These are phyloP conservation scores for Microcebus griseorufus DNA, from an alignment of 2,113 vertebrate genomes.

Conservation along the genomic window DNA sequence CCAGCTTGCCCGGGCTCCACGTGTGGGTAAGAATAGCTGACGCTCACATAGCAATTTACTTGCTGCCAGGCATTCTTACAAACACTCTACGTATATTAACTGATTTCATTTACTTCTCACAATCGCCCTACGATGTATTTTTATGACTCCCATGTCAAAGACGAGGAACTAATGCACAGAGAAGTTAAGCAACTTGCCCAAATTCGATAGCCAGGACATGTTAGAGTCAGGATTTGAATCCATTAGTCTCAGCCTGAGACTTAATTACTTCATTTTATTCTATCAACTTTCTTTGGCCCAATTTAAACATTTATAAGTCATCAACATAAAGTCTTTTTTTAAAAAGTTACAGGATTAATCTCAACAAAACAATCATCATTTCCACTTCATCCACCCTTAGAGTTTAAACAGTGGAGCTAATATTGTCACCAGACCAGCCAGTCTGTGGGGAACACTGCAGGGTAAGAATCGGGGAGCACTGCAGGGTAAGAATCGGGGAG, in stretches of 20 bases:
- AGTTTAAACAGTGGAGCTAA: background rate
- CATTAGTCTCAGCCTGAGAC: background rate
- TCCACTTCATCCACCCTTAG: background rate
- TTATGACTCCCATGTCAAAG: background rate
- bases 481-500: too few species aligned
- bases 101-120: background rate
- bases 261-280: background rate
- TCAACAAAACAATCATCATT: background rate
- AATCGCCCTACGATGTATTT: background rate
- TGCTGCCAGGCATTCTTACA: background rate
- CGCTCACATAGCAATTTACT: background rate
- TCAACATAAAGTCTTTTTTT: background rate
- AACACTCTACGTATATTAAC: background rate
- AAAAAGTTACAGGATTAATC: background rate
- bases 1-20: background rate
- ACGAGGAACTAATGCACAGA: background rate
- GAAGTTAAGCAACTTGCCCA: background rate
- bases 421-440: background rate
- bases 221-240: background rate
- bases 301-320: background rate
- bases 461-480: background rate
- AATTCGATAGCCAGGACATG: background rate
- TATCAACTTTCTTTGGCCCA: background rate
- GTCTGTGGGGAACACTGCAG: rapidly evolving
- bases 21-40: background rate